These are phyloP conservation scores for Elanus axillaris DNA, from an alignment of 2,113 vertebrate species.

Conservation along the genomic window DNA sequence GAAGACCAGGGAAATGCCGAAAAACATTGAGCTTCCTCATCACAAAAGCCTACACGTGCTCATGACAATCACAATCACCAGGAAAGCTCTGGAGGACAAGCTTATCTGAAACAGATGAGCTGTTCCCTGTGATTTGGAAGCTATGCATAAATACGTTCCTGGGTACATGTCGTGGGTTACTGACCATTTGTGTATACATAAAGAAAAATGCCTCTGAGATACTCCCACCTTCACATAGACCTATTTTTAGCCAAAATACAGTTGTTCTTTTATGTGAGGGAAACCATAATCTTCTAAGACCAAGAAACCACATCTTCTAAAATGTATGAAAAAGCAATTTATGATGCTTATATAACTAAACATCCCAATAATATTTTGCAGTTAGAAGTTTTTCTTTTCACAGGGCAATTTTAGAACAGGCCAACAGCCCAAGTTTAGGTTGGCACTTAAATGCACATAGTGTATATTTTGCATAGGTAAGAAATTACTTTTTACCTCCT, in stretches of 20 bases:
- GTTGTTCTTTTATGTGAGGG: background rate
- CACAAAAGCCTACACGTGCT: background rate
- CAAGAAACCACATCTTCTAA: background rate
- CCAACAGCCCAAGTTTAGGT: background rate
- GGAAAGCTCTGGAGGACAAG: background rate
- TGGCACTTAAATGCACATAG: background rate
- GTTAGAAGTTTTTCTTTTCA: background rate
- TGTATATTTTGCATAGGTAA: background rate
- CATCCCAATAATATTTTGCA: background rate
- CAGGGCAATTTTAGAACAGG: background rate
- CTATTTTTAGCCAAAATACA: background rate
- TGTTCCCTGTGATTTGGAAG: background rate
- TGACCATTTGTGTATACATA: background rate
- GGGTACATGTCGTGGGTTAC: background rate
- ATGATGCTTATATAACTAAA: background rate
- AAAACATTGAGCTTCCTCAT: background rate
- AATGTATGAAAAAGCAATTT: background rate
- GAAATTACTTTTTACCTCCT: background rate
- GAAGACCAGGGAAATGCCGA: background rate
- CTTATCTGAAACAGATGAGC: background rate
- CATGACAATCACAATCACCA: background rate
- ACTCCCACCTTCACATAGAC: background rate
- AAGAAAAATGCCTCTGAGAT: background rate
- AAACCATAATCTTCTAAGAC: background rate
- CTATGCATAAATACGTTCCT: background rate